A percentile compares a stretch with the other conserved stretches of the same genome.
Evolutionary conservation across 2,113 vertebrate genomes (phyloP).

Genomic region (Formicarius rufipectus): DNA sequence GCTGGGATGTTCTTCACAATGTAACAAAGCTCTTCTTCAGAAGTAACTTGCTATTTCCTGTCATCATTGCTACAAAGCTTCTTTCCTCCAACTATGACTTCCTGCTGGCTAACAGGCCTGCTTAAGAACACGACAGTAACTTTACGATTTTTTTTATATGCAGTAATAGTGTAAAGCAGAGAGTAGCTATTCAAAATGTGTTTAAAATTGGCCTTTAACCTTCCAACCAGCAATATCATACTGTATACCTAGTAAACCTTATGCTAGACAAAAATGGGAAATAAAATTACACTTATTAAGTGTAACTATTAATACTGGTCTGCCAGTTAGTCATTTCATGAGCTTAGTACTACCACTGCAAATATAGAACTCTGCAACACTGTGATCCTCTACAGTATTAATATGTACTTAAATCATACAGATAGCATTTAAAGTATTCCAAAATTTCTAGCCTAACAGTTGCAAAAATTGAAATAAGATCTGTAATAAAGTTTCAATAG

Average conservation of each 20-base stretch:
- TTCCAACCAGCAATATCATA: background rate
- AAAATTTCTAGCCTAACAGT: background rate
- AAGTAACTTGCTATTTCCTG: background rate
- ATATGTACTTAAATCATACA: accelerated
- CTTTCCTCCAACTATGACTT: background rate
- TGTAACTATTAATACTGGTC: background rate
- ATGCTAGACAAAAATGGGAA: background rate
- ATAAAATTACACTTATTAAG: background rate
- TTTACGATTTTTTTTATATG: background rate
- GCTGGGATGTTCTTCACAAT: background rate
- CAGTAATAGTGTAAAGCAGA: background rate
- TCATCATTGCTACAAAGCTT: background rate
- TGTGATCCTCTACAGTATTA: background rate
- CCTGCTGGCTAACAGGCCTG: background rate
- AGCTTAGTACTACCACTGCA: background rate
- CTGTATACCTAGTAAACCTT: background rate
- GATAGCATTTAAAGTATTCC: background rate
- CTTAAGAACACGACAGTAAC: background rate
- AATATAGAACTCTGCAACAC: background rate
- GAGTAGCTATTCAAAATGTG: background rate
- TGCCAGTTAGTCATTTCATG: background rate
- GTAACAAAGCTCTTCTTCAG: accelerated
- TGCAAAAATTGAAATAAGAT: background rate
- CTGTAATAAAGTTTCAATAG: background rate
- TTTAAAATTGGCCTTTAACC: background rate